Percentiles rank a stretch among this genome's conserved stretches.
phyloP scores from a whole-genome alignment of 2,113 vertebrate species.

The Beaufortia kweichowensis region DNA sequence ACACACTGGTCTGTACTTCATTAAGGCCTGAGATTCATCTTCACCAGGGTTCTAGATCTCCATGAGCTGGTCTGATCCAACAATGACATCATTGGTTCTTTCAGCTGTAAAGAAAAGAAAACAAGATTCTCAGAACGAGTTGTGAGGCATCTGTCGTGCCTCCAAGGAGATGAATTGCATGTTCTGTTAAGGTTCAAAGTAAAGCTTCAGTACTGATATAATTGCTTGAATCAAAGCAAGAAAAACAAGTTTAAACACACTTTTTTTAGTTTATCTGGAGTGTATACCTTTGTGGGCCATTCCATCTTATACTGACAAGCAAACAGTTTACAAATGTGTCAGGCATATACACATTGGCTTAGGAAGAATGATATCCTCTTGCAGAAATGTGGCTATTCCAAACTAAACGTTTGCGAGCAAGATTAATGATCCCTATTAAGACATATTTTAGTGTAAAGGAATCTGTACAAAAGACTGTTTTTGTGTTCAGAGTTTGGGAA shows the following conservation, averaged over 20 bases:
- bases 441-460: constrained; percentile 72
- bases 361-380: constrained; percentile 29
- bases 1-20: constrained; percentile 43
- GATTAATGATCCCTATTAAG: constrained; percentile 70
- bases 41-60: constrained; percentile 81
- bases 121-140: constrained; percentile 5
- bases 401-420: constrained; percentile 64
- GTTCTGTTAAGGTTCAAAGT: constrained; percentile 27
- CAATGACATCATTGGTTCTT: constrained; percentile 93
- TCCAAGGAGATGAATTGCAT: neutral
- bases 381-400: constrained; percentile 57
- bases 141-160: neutral
- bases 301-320: constrained; percentile 24
- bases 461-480: constrained; percentile 63
- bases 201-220: neutral
- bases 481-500: constrained; percentile 58
- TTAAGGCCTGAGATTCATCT: constrained; percentile 38
- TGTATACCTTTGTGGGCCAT: neutral
- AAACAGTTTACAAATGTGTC: constrained; percentile 48
- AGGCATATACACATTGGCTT: constrained; percentile 28
- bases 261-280: constrained; percentile 11
- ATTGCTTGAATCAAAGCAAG: constrained; percentile 30
- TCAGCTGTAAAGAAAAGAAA: constrained; percentile 76
- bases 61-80: constrained; percentile 96
- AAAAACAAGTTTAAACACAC: constrained; percentile 8